Evolutionary conservation across 2,113 vertebrate genomes (phyloP).

Genomic region (Salvator merianae): DNA sequence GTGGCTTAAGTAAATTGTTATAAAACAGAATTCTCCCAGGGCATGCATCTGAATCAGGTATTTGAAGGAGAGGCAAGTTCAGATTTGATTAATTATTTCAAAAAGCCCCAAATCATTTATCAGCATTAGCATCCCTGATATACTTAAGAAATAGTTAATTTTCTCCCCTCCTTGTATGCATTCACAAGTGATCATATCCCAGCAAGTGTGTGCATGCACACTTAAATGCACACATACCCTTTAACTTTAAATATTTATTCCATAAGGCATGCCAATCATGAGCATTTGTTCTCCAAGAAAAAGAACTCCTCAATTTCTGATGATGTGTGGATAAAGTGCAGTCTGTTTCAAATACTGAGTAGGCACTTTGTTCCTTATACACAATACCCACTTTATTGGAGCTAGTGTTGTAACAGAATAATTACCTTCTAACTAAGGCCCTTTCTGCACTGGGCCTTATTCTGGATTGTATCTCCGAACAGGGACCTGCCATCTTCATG

Average conservation of each 20-base stretch:
- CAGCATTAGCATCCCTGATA: not conserved
- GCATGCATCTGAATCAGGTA: not conserved
- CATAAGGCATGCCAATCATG: not conserved
- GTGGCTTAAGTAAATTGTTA: not conserved
- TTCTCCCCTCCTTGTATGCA: not conserved
- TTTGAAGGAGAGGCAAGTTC: too few species aligned
- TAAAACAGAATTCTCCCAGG: not conserved
- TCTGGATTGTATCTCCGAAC: too few species aligned
- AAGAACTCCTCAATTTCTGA: not conserved
- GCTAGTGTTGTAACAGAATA: not conserved
- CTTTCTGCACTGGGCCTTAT: not conserved
- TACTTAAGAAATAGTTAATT: not conserved
- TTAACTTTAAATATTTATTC: not conserved
- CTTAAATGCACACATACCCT: not conserved
- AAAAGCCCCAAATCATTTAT: not conserved
- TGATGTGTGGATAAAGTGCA: conserved; percentile 4
- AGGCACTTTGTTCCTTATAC: conserved; percentile 10
- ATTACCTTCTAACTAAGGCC: not conserved
- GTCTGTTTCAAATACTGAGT: conserved; percentile 10
- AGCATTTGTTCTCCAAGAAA: not conserved
- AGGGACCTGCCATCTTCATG: too few species aligned
- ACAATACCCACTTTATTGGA: conserved; percentile 22
- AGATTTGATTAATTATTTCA: not conserved
- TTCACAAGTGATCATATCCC: not conserved
- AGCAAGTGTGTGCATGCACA: too few species aligned